phyloP scores from a whole-genome alignment of 2,113 vertebrate species.

The Lanius collurio region DNA sequence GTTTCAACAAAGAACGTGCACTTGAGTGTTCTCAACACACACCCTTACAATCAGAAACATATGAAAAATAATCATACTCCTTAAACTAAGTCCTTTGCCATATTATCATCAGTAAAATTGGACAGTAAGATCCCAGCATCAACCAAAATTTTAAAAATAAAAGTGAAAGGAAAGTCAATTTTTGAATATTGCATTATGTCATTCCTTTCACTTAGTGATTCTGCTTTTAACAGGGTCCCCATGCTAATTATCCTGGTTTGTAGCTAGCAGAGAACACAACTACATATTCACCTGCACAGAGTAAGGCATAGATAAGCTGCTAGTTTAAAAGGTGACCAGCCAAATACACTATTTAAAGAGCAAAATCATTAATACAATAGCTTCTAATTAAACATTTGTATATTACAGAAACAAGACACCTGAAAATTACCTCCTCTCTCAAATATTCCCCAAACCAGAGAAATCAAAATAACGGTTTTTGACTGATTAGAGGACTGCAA shows the following conservation, averaged over 20 bases:
- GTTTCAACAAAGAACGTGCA: not conserved
- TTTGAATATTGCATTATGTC: not conserved
- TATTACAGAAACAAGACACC: not conserved
- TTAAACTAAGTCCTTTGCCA: not conserved
- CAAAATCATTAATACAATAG: not conserved
- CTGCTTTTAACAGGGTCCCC: not conserved
- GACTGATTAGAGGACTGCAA: not conserved
- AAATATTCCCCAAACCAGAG: not conserved
- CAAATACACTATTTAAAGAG: not conserved
- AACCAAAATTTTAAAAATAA: not conserved
- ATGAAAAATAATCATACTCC: not conserved
- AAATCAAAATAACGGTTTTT: not conserved
- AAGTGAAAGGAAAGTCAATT: not conserved
- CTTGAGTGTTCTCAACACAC: not conserved
- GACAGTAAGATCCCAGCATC: not conserved
- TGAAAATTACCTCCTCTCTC: not conserved
- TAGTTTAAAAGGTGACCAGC: not conserved
- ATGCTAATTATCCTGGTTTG: not conserved
- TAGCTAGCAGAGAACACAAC: not conserved
- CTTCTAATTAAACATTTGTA: not conserved
- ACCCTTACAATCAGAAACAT: not conserved
- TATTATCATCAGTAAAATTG: not conserved
- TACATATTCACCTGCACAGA: not conserved
- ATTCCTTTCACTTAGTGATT: not conserved
- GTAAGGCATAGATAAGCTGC: not conserved